Evolutionary conservation across 2,797 vertebrate genomes (phyloP).

Genomic region (Apogon hyalosoma): DNA sequence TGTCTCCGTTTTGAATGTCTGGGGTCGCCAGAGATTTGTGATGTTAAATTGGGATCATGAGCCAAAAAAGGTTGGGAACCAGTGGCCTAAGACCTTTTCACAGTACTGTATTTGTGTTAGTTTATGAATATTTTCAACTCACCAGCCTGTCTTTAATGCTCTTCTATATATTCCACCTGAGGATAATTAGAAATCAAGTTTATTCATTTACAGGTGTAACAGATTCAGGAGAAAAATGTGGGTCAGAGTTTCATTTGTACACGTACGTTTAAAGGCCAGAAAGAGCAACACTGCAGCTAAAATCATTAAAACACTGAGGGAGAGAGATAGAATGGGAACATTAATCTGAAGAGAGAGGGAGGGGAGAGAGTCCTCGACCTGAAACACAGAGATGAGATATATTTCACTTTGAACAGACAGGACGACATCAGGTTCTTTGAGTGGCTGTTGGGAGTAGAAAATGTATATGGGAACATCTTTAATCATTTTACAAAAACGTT

Average conservation of each 20-base stretch:
- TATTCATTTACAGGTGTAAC: background rate
- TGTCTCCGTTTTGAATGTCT: too few species aligned
- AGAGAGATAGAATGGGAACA: conserved; percentile 79
- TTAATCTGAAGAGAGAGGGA: conserved; percentile 81
- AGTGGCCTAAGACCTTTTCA: too few species aligned
- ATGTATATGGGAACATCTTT: too few species aligned
- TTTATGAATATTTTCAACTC: conserved; percentile 44
- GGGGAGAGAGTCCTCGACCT: conserved; percentile 76
- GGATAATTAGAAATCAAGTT: conserved; percentile 4
- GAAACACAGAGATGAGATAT: conserved; percentile 33
- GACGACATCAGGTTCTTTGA: too few species aligned
- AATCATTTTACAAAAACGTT: too few species aligned
- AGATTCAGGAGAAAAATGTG: background rate
- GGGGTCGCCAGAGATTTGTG: too few species aligned
- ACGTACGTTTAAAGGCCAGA: conserved; percentile 80
- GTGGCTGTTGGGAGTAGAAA: too few species aligned
- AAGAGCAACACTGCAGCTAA: conserved; percentile 63
- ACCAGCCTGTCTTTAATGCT: conserved; percentile 75
- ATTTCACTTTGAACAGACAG: too few species aligned
- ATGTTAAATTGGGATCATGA: too few species aligned
- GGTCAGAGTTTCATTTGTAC: background rate
- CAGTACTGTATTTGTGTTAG: too few species aligned
- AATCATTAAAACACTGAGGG: conserved; percentile 71
- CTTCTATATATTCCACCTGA: conserved; percentile 75
- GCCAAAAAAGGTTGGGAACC: too few species aligned